Base-by-base conservation (phyloP, 2,113 vertebrate genomes). In the Oxygymnocypris stewartii region DNA sequence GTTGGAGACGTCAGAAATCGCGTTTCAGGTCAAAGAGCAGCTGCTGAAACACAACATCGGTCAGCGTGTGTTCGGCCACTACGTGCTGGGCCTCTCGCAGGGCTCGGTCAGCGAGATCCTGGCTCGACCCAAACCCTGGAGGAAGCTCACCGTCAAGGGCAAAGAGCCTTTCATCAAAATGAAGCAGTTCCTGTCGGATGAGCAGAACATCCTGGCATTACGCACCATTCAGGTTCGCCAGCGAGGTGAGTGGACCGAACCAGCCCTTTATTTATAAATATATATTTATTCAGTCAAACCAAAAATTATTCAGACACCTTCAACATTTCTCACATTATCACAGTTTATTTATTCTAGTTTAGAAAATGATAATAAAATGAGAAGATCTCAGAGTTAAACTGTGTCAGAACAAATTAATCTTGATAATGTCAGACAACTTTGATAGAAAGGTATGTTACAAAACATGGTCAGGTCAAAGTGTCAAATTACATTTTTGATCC, bases 131-230 rank as follows among this genome's bases (percentile, higher is more conserved):
- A 99, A 99, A 91, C 98, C 98, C 86, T 99, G 98, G 98, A 96
- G 97, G 92, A 99, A 99, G 94, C 96, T 99, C 90, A 99, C 98
- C 0, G 98, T 99, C 87, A 99, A 99, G 92, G 98, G 98, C 86
- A 99, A 99, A 92, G 98, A 99, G 89, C 98, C 98, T 0, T 99
- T 99, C 91, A 96, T 98, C 92, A 99, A 99, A 93, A 99, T 99
- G 98, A 98, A 97, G 94, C 98, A 99, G 95, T 99, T 99, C 93
- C 95, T 99, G 61, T 97, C 98, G 0, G 98, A 99, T 0, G 98
- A 99, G 79, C 98, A 99, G 94, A 99, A 99, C 57, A 98, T 99
- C 89, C 93, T 99, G 91, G 98, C 98, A 2, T 96, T 99, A 49
- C 94, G 98, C 92, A 99, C 98, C 87, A 99, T 99, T 92, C 98